Conservation (phyloP, 2,113 vertebrate genomes). For the Odontesthes bonariensis region DNA sequence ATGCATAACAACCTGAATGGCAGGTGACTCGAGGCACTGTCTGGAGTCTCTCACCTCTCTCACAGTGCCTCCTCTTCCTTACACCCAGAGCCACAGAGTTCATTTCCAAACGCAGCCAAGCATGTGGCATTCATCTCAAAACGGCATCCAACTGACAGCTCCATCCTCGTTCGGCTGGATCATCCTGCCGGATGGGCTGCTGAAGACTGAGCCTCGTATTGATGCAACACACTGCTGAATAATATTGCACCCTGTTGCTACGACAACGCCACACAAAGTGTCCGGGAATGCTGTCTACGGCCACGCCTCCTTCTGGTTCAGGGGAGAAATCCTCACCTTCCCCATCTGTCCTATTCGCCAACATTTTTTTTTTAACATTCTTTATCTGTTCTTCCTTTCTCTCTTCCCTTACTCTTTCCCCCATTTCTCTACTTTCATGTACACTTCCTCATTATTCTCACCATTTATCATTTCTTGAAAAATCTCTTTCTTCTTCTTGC, state of each 20-base stretch:
- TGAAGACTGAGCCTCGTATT: slow-evolving; percentile 58
- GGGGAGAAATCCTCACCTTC: slow-evolving; percentile 55
- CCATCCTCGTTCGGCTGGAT: slow-evolving; percentile 49
- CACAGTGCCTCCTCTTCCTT: slow-evolving; percentile 77
- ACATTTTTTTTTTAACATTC: not conserved
- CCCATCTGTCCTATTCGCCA: not conserved
- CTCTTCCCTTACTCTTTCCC: not conserved
- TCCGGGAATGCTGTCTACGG: slow-evolving; percentile 73
- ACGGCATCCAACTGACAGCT: slow-evolving; percentile 20
- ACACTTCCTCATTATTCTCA: not conserved
- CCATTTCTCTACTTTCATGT: not conserved
- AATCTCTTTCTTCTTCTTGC: not conserved
- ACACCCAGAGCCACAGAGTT: slow-evolving; percentile 62
- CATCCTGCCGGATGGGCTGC: slow-evolving; percentile 59
- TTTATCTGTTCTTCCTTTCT: not conserved
- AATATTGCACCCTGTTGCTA: slow-evolving; percentile 70
- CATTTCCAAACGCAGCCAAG: slow-evolving; percentile 57
- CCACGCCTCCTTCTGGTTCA: slow-evolving; percentile 52
- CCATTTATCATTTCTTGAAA: not conserved
- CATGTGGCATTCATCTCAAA: slow-evolving; percentile 55
- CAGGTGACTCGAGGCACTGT: slow-evolving; percentile 50
- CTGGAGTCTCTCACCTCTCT: slow-evolving; percentile 75
- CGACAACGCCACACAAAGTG: slow-evolving; percentile 73
- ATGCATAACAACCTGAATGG: slow-evolving; percentile 50
- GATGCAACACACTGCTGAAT: slow-evolving; percentile 65